Conservation (phyloP, 2,888 invertebrate species). For the Dermolepida albohirtum region DNA sequence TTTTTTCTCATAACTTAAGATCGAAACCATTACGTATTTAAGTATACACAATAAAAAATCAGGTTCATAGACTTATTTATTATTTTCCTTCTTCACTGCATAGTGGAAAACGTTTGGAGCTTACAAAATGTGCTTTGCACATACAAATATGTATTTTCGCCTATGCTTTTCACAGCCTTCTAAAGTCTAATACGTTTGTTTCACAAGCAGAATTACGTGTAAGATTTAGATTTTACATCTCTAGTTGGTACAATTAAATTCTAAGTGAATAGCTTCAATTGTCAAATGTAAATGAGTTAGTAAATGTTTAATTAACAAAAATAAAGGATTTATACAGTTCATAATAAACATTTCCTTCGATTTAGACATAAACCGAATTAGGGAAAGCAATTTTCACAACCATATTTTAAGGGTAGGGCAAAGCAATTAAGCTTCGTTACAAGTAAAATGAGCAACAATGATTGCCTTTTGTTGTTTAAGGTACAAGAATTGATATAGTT, state of each 20-base stretch:
- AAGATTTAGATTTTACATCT: too few relatives aligned
- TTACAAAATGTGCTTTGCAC: slow-evolving; percentile 29
- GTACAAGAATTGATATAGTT: not conserved
- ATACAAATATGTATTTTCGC: slow-evolving; percentile 24
- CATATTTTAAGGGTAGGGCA: slow-evolving; percentile 23
- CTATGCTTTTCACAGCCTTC: slow-evolving; percentile 46
- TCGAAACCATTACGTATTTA: slow-evolving; percentile 11
- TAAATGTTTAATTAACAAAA: too few relatives aligned
- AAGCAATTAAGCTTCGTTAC: slow-evolving; percentile 25
- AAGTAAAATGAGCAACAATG: slow-evolving; percentile 31
- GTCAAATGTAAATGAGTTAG: too few relatives aligned
- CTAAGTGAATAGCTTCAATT: too few relatives aligned
- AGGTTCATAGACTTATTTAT: slow-evolving; percentile 5
- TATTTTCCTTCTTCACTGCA: not conserved
- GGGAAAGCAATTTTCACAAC: slow-evolving; percentile 27
- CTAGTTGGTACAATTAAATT: too few relatives aligned
- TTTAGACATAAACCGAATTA: not conserved
- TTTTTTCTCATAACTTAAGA: not conserved
- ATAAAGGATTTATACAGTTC: too few relatives aligned
- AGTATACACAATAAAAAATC: slow-evolving; percentile 7
- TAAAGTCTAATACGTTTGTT: slow-evolving; percentile 45
- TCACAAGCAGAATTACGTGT: slow-evolving; percentile 24
- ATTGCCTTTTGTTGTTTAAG: slow-evolving; percentile 29
- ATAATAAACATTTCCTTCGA: too few relatives aligned
- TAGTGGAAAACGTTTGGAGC: slow-evolving; percentile 21